These are phyloP conservation scores for Eupithecia tripunctaria DNA, from an alignment of 2,888 invertebrate genomes.

Conservation along the genomic window DNA sequence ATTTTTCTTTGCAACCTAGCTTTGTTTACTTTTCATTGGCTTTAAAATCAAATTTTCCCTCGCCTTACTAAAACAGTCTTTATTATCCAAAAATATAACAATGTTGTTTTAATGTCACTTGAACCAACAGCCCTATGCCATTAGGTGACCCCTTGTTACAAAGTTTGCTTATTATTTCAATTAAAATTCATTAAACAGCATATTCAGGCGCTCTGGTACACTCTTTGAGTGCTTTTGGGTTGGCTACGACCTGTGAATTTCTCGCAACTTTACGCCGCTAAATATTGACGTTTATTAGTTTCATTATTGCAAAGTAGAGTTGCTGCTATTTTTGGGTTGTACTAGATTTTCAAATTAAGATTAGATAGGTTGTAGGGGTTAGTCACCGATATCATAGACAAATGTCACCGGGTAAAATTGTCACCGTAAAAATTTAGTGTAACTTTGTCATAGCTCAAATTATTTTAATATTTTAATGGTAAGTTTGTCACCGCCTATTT, in stretches of 20 bases:
- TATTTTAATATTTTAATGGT: too few relatives aligned
- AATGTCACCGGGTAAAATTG: too few relatives aligned
- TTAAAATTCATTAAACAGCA: slow-evolving; percentile 29
- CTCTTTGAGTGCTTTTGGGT: slow-evolving; percentile 5
- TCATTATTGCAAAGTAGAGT: neutral
- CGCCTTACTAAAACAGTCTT: slow-evolving; percentile 9
- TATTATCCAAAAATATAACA: slow-evolving; percentile 13
- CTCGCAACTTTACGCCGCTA: neutral
- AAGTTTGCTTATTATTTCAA: slow-evolving; percentile 34
- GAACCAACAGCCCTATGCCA: slow-evolving; percentile 24
- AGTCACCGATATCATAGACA: too few relatives aligned
- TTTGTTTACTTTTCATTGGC: slow-evolving; percentile 5
- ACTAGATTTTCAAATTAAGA: neutral
- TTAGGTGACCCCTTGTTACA: slow-evolving; percentile 20
- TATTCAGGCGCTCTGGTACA: slow-evolving; percentile 3
- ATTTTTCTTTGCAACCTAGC: neutral
- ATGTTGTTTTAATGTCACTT: slow-evolving; percentile 29
- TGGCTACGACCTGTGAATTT: neutral
- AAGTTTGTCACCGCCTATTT: too few relatives aligned
- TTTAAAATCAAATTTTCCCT: slow-evolving; percentile 13
- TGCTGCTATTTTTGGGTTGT: neutral
- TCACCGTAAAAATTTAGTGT: too few relatives aligned
- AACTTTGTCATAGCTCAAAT: too few relatives aligned
- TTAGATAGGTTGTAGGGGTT: too few relatives aligned
- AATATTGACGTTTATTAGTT: slow-evolving; percentile 3